Conservation (phyloP, 2,797 vertebrate genomes). For the Rallus crepitans region DNA sequence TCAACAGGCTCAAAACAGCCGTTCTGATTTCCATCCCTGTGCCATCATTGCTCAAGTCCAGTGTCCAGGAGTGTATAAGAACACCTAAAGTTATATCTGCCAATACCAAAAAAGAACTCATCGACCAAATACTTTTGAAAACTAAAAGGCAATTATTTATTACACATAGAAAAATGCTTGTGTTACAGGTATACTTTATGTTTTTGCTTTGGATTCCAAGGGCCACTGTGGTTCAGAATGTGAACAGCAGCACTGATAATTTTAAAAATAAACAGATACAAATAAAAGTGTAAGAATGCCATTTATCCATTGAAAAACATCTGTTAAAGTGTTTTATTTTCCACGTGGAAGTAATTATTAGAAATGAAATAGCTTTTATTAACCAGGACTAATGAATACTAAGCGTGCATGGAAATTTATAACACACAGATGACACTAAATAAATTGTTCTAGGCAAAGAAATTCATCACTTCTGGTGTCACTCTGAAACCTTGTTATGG, state of each 20-base stretch:
- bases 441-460: neutral
- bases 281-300: neutral
- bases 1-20: neutral
- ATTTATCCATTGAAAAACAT: neutral
- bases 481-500: neutral
- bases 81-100: neutral
- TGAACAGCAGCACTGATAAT: neutral
- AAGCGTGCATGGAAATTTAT: neutral
- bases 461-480: neutral
- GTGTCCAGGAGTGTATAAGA: neutral
- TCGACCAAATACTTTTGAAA: constrained; percentile 22
- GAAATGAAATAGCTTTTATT: neutral
- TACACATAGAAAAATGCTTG: constrained; percentile 4
- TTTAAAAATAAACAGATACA: neutral
- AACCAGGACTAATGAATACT: neutral
- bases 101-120: neutral
- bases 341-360: neutral
- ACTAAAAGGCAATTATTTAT: constrained; percentile 8
- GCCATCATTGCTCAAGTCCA: neutral
- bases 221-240: neutral
- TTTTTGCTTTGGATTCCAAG: neutral
- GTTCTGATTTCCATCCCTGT: neutral
- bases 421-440: neutral
- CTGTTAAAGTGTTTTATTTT: neutral
- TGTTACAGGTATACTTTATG: neutral